Base-by-base conservation (phyloP, 2,113 vertebrate species). In the Paraplagusia blochii region DNA sequence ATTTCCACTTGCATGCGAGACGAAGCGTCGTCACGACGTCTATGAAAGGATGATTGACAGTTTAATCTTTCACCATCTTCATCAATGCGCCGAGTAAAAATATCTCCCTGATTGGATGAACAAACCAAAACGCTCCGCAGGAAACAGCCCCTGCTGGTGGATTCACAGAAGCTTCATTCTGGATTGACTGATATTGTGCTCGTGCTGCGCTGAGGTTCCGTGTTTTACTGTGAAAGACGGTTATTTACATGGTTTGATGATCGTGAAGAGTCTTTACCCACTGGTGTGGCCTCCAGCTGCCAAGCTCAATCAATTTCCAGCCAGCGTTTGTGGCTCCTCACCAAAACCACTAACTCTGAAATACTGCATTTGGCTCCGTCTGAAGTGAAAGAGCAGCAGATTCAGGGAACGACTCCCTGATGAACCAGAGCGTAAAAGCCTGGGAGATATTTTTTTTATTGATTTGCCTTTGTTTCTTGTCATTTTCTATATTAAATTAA, bases 281-380 rank as follows among this genome's bases (percentile, higher is more conserved):
- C 16, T 56, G 16, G 55, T 61, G 50, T 53, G 43, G 38, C 40
- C 18, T 53, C 59, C 54, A 64, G 62, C 53, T 66, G 44, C 35
- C 33, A 35, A 12, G 22, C 39, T 57, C 22, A 13, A 14, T 52
- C 5, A 14, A 15, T 19, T 47, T 44, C 51, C 55, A 76, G 53
- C 1, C 29, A 35, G 55, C 22, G 51, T 69, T 44, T 52, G 9
- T 46, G 53, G 48, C 29, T 16, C 10, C 12, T 1, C 29, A 11
- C 35, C 48, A 46, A 13, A 16, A 58, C 71, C 53, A 44, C 43
- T 13, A 47, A 53, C 49, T 40, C 2, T 35, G 44, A 54, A 50
- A 57, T 38, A 11, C 15, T 17, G 42, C 5, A 22, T 49, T 58
- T 38, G 35, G 29, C 55, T 59, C 36, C 22, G 34, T 56, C 47